Evolutionary conservation across 2,888 invertebrate species (phyloP).

Genomic region (Antheraea yamamai): DNA sequence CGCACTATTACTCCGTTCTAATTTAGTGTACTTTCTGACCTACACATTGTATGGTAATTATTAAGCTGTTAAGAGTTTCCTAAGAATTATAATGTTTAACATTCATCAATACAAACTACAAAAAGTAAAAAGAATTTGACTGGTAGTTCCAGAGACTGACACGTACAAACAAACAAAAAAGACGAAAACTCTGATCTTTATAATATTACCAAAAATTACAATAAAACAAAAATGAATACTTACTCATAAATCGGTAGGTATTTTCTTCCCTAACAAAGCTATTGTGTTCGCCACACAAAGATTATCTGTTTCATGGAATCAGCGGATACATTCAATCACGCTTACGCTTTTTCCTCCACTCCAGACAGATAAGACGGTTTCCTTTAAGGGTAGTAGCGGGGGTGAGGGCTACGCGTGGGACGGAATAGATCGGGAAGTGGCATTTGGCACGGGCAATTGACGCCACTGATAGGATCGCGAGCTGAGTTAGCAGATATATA

Average conservation of each 20-base stretch:
- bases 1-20: no score
- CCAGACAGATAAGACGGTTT: slow-evolving; percentile 61
- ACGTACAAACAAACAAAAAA: no score
- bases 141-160: no score
- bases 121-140: no score
- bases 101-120: no score
- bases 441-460: slow-evolving; percentile 83
- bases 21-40: no score
- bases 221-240: neutral
- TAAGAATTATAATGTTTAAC: no score
- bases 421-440: slow-evolving; percentile 63
- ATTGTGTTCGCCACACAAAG: slow-evolving; percentile 54
- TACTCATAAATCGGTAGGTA: neutral
- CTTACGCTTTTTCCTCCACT: slow-evolving; percentile 54
- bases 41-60: no score
- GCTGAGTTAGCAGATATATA: slow-evolving; percentile 75
- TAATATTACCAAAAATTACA: neutral
- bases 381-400: slow-evolving; percentile 38
- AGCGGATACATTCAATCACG: slow-evolving; percentile 78
- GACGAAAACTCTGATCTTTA: no score
- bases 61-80: no score
- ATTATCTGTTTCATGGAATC: slow-evolving; percentile 66
- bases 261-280: slow-evolving; percentile 25
- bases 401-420: slow-evolving; percentile 38
- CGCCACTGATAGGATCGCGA: slow-evolving; percentile 80